Conservation (phyloP, 2,888 invertebrate genomes). For the Trichogramma dendrolimi region DNA sequence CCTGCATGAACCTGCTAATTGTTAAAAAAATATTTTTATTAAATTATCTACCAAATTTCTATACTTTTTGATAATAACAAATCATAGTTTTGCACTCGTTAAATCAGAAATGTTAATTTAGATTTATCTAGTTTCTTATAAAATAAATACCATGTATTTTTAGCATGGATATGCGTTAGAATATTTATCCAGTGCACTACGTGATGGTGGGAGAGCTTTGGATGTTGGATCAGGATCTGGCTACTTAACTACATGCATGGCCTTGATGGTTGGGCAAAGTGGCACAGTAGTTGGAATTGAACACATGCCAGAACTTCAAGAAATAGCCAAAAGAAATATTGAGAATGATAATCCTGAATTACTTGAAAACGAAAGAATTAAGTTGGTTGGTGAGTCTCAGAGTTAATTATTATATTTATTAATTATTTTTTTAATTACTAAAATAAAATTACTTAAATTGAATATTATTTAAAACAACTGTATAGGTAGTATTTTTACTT, state of each 20-base stretch:
- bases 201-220: slow-evolving; percentile 72
- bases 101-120: background rate
- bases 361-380: slow-evolving; percentile 63
- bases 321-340: slow-evolving; percentile 73
- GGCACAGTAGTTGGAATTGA: slow-evolving; percentile 81
- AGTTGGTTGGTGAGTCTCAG: slow-evolving; percentile 63
- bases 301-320: slow-evolving; percentile 79
- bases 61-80: too few species aligned
- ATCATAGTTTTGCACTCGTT: too few species aligned
- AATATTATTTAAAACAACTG: too few species aligned
- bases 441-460: too few species aligned
- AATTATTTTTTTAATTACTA: background rate
- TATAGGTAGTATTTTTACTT: too few species aligned
- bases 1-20: too few species aligned
- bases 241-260: slow-evolving; percentile 88
- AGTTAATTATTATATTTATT: background rate
- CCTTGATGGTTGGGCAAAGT: slow-evolving; percentile 71
- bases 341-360: slow-evolving; percentile 67
- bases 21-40: too few species aligned
- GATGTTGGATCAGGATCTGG: slow-evolving; percentile 95
- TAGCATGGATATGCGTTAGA: slow-evolving; percentile 91
- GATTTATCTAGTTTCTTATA: background rate
- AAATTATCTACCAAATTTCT: too few species aligned
- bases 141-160: slow-evolving; percentile 24
- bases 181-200: slow-evolving; percentile 72